Evolutionary conservation across 2,888 invertebrate genomes (phyloP), one percentile per base, ranked within the genome.

Genomic region (Drosophila ezoana): DNA sequence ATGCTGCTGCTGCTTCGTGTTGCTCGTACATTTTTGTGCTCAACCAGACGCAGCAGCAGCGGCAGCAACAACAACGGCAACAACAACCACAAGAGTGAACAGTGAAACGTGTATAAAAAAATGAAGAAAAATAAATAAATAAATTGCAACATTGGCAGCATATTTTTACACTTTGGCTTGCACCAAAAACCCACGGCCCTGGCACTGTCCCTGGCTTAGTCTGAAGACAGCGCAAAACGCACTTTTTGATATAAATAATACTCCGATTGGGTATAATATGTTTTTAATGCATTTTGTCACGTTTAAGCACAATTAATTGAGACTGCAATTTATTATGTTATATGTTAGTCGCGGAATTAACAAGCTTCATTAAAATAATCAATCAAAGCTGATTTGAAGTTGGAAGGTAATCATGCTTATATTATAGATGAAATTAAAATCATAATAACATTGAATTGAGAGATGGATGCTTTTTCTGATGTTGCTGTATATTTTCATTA

Each of bases 101-200:
- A 61, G 38, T 61, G 61, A 61, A 61, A 40, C 62, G 62, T 49
- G 62, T 62, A 59, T 44, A 43, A 35, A 73, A 79, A 82, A 77
- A 67, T 75, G 69, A 78, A 79, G 75, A 79, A 83, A 86, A 87
- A 88, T 88, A 86, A 87, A 86, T 85, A 88, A 88, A 85, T 85
- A 85, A 85, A 85, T 85, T 85, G 84, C 88, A 85, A 83, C 88
- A 86, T 86, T 86, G 84, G 85, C 85, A 88, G 85, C 89, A 86
- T 86, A 86, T 86, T 86, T 85, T 86, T 87, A 84, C 85, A 86
- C 85, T 84, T 86, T 66, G 75, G 73, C 64, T 75, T 78, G 84
- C 79, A 81, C 79, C 85, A 81, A 87, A 82, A 82, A 87, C 82
- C 82, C 82, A 87, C 82, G 85, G 79, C 81, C 73, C 64, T 68